A percentile compares a stretch with the other conserved stretches of the same genome.
Evolutionary conservation across 1,140 invertebrate genomes (phyloP).

Genomic region (Ostrea edulis): DNA sequence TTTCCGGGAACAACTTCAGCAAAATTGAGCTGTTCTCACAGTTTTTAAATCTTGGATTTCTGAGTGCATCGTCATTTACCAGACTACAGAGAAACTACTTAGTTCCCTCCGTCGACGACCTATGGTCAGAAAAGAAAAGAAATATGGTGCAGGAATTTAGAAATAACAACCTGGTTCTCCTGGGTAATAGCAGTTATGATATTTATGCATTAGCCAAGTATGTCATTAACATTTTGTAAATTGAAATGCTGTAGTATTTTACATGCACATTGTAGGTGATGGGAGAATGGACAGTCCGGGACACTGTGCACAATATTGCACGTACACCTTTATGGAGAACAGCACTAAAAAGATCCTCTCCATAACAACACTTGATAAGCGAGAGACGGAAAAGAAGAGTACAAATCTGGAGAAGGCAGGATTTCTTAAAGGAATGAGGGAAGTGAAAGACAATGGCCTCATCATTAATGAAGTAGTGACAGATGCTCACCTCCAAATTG

Average conservation of each 20-base stretch:
- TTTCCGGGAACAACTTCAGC: constrained; percentile 42
- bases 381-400: constrained; percentile 38
- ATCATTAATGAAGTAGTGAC: constrained; percentile 38
- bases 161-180: background rate
- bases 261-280: no score
- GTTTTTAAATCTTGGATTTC: background rate
- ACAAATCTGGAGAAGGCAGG: constrained; percentile 47
- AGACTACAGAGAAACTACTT: constrained; percentile 28
- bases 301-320: no score
- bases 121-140: constrained; percentile 9
- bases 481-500: constrained; percentile 42
- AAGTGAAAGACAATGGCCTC: background rate
- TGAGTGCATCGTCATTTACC: background rate
- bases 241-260: background rate
- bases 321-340: no score
- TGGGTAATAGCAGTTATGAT: background rate
- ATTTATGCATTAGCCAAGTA: no score
- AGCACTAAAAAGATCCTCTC: no score
- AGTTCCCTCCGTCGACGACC: constrained; percentile 33
- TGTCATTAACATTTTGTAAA: no score
- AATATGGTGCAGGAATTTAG: background rate
- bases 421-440: constrained; percentile 32
- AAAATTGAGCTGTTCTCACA: constrained; percentile 15
- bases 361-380: constrained; percentile 1
- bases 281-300: no score